Conservation (phyloP, 2,797 vertebrate genomes). For the Centroberyx gerrardi region DNA sequence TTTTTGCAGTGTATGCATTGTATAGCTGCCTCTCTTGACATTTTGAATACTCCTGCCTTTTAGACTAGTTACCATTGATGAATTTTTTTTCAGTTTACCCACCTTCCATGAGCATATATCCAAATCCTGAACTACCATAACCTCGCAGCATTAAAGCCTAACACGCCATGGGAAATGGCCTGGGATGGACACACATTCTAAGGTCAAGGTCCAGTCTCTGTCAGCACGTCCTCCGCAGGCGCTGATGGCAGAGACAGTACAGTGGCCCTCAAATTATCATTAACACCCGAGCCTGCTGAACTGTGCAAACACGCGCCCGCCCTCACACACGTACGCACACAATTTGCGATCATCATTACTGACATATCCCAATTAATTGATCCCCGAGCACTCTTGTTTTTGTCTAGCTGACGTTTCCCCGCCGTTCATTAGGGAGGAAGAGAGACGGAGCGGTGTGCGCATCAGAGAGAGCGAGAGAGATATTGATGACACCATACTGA, state of each 20-base stretch:
- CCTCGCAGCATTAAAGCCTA: too few species aligned
- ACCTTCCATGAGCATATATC: too few species aligned
- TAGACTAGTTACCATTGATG: too few species aligned
- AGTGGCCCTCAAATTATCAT: too few species aligned
- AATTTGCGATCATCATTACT: conserved; percentile 44
- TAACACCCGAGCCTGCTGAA: conserved; percentile 26
- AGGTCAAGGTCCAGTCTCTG: neutral
- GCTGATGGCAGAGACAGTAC: neutral
- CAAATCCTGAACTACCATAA: too few species aligned
- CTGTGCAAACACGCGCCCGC: neutral
- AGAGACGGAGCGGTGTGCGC: conserved; percentile 16
- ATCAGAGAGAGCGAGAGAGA: conserved; percentile 39
- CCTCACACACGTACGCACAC: neutral
- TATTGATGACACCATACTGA: conserved; percentile 56
- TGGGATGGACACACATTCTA: neutral
- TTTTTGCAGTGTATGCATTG: too few species aligned
- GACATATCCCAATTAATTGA: conserved; percentile 72
- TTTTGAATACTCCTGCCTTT: too few species aligned
- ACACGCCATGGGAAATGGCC: neutral
- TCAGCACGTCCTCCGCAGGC: conserved; percentile 34
- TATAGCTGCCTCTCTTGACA: too few species aligned
- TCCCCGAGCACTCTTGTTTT: conserved; percentile 72
- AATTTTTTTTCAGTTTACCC: too few species aligned
- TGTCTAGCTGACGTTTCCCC: conserved; percentile 59
- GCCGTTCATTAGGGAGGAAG: conserved; percentile 65